Conservation (phyloP, 2,888 invertebrate species). For the Exephanes ischioxanthus region DNA sequence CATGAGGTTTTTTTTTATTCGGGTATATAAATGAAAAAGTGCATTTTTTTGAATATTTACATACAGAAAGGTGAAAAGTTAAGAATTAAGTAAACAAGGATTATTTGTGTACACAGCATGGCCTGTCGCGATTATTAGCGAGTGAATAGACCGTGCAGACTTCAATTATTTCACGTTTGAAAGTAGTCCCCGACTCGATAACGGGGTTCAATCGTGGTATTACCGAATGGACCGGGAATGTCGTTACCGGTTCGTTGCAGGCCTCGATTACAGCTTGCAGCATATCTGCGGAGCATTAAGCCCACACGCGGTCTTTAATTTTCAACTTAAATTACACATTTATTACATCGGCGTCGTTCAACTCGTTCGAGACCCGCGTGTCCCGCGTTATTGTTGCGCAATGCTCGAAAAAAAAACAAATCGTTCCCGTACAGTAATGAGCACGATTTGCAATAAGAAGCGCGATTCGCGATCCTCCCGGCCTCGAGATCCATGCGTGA, state of each 20-base stretch:
- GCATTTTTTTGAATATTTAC: neutral
- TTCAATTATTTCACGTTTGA: conserved; percentile 51
- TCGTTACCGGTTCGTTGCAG: conserved; percentile 12
- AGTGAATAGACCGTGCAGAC: conserved; percentile 35
- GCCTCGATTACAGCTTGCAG: neutral
- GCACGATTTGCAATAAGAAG: conserved; percentile 10
- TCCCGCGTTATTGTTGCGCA: conserved; percentile 45
- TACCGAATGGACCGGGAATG: conserved; percentile 55
- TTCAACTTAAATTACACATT: conserved; percentile 28
- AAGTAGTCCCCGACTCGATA: conserved; percentile 51
- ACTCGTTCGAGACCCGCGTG: conserved; percentile 19
- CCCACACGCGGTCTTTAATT: conserved; percentile 10
- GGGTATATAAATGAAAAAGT: neutral
- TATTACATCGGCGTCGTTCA: conserved; percentile 22
- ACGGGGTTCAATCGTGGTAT: conserved; percentile 44
- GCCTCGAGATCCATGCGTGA: neutral
- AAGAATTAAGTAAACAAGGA: neutral
- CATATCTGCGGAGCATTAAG: conserved; percentile 1
- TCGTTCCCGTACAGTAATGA: conserved; percentile 48
- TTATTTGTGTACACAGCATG: neutral
- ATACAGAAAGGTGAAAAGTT: neutral
- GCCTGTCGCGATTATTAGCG: conserved; percentile 11
- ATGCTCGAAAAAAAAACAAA: conserved; percentile 41
- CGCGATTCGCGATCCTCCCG: conserved; percentile 10
- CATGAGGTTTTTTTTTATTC: neutral